These are phyloP conservation scores for Cavia porcellus DNA, from an alignment of 2,113 vertebrate genomes.

Conservation along the genomic window DNA sequence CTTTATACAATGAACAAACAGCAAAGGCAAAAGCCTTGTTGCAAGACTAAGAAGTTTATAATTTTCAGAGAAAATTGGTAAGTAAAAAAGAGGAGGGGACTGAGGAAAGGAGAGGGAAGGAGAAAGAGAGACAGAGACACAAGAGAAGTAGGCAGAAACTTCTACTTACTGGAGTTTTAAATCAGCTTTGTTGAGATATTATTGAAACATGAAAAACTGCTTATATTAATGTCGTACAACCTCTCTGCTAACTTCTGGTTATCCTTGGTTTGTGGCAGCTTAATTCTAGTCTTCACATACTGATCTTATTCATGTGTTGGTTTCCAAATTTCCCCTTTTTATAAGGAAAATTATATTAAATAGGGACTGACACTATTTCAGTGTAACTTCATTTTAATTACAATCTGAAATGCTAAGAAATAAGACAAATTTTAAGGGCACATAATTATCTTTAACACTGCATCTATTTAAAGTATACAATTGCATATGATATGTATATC, in stretches of 20 bases:
- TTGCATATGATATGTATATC: background rate
- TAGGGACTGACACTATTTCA: background rate
- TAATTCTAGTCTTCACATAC: background rate
- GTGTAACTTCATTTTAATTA: conserved; percentile 18
- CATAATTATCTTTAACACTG: background rate
- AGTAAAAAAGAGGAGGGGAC: background rate
- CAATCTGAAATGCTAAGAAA: background rate
- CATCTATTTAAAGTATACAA: background rate
- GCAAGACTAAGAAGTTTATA: background rate
- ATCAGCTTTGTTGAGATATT: conserved; percentile 15
- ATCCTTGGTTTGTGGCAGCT: background rate
- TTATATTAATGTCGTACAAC: background rate
- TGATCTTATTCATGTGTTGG: background rate
- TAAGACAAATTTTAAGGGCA: background rate
- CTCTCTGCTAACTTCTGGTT: background rate
- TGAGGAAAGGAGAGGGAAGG: background rate
- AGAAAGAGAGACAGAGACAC: background rate
- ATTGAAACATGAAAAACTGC: background rate
- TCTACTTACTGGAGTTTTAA: background rate
- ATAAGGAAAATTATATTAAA: background rate
- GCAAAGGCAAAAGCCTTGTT: background rate
- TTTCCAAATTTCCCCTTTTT: conserved; percentile 1
- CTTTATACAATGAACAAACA: background rate
- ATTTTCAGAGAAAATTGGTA: background rate
- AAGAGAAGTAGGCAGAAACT: background rate